Evolutionary conservation across 2,888 invertebrate species (phyloP).

Genomic region (Nephrotoma guestfalica): DNA sequence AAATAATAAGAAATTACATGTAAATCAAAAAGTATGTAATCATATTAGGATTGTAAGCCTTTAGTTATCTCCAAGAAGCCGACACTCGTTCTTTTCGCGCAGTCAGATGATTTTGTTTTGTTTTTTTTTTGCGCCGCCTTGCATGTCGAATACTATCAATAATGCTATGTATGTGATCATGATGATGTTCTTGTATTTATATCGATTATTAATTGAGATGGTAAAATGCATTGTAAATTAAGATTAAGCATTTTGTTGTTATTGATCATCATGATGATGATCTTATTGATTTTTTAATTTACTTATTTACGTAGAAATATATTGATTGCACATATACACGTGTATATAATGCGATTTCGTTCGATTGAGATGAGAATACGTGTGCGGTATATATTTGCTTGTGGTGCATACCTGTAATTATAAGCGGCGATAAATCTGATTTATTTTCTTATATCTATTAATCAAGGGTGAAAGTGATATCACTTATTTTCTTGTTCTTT

Average conservation of each 20-base stretch:
- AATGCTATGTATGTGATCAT: background rate
- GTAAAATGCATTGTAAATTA: background rate
- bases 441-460: background rate
- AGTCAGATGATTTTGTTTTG: background rate
- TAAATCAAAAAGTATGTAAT: conserved; percentile 35
- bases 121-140: background rate
- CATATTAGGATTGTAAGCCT: conserved; percentile 28
- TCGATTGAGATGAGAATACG: background rate
- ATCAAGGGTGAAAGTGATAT: background rate
- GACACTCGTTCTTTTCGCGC: conserved; percentile 8
- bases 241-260: background rate
- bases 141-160: background rate
- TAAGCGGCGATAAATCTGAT: background rate
- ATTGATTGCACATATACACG: background rate
- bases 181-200: background rate
- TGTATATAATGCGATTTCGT: background rate
- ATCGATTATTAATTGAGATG: background rate
- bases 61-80: conserved; percentile 27
- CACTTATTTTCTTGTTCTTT: background rate
- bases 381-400: background rate
- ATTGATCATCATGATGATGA: background rate
- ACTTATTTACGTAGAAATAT: background rate
- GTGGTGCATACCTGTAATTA: background rate
- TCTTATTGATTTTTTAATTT: background rate
- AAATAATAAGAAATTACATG: background rate